Base-by-base conservation (phyloP, 2,113 vertebrate genomes). In the Corythornis vintsioides region DNA sequence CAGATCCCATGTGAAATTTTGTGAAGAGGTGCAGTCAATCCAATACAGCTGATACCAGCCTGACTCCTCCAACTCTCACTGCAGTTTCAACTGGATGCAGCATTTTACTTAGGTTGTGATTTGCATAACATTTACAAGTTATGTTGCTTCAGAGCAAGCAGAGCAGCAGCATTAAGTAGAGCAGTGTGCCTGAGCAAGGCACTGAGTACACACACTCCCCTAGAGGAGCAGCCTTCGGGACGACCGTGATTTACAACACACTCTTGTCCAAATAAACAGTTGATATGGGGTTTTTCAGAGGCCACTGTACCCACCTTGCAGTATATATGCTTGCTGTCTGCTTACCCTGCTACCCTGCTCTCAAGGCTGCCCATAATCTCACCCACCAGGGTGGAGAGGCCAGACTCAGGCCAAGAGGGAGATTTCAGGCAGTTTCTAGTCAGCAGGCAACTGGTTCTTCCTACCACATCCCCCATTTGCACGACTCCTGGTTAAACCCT, bases 171-270 rank as follows among this genome's bases (percentile, higher is more conserved):
- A 72, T 66, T 2, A 4, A 76, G 48, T 7, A 50, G 59, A 50
- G 50, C 74, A 89, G 71, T 0, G 0, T 33, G 42, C 63, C 66
- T 50, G 42, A 83, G 42, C 40, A 18, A 77, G 47, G 47, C 38
- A 59, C 38, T 80, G 65, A 8, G 16, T 15, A 50, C 4, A 29
- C 21, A 0, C 1, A 1, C 0, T 1, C 16, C 66, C 63, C 29
- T 52, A 45, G 35, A 75, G 60, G 25, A 93, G 2, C 65, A 84
- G 77, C 66, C 53, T 86, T 83, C 2, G 2, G 20, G 57, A 86
- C 67, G 42, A 52, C 24, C 0, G 2, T 50, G 35, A 78, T 83
- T 94, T 83, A 57, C n/a, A 33, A 28, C 28, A 29, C 14, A 2
- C 26, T 47, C 35, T 42, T 40, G 33, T 33, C 35, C 66, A 33